Conservation (phyloP, 2,113 vertebrate genomes). For the Entelurus aequoreus region DNA sequence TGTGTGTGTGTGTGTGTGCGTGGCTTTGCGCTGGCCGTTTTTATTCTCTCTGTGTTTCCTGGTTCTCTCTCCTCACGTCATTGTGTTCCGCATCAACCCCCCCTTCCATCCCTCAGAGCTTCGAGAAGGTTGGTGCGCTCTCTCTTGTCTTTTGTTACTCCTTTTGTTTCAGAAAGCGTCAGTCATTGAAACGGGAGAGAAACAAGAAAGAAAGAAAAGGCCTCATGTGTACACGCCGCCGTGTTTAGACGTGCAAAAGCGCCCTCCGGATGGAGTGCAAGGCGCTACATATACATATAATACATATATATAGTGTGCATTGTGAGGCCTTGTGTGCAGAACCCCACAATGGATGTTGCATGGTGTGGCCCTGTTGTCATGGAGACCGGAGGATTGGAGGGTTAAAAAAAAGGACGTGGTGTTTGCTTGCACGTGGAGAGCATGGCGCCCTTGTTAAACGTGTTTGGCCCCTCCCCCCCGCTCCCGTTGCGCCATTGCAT, state of each 20-base stretch:
- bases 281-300: too few species aligned
- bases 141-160: slow-evolving; percentile 86
- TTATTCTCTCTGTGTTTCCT: slow-evolving; percentile 99
- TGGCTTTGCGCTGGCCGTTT: slow-evolving; percentile 93
- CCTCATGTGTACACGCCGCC: slow-evolving; percentile 20
- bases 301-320: slow-evolving; percentile 76
- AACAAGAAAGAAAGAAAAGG: slow-evolving; percentile 42
- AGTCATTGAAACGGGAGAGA: slow-evolving; percentile 65
- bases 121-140: slow-evolving; percentile 99
- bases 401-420: slow-evolving; percentile 55
- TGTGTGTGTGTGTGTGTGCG: slow-evolving; percentile 18
- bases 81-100: slow-evolving; percentile 99
- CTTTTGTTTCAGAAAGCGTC: slow-evolving; percentile 69
- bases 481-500: slow-evolving; percentile 18
- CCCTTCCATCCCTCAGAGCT: slow-evolving; percentile 99
- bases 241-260: slow-evolving; percentile 31
- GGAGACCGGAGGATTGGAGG: slow-evolving; percentile 71
- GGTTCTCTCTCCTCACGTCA: slow-evolving; percentile 99
- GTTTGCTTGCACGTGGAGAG: slow-evolving; percentile 65
- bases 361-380: slow-evolving; percentile 73
- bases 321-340: slow-evolving; percentile 91
- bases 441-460: slow-evolving; percentile 51
- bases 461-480: slow-evolving; percentile 10
- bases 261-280: slow-evolving; percentile 38
- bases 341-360: slow-evolving; percentile 74